Base-by-base conservation (phyloP, 1,140 invertebrate species). In the Drosophila ambigua region DNA sequence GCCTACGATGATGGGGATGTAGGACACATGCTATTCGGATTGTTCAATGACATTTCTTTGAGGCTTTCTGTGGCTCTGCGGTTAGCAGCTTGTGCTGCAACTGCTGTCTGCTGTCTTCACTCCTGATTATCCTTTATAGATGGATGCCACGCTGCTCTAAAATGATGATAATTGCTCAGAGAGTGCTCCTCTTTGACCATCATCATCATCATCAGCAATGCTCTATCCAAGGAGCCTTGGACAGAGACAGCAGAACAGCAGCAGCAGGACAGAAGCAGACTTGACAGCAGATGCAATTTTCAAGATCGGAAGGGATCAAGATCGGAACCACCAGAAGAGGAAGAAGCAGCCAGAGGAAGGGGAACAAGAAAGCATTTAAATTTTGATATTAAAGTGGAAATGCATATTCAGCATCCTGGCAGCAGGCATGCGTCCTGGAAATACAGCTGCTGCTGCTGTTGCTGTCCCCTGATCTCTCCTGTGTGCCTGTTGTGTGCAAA, bases 351-450 rank as follows among this genome's bases (percentile, higher is more conserved):
- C 15, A 60, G 41, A 43, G 51, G 35, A 58, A 43, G 57, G 43
- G 52, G 20, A 52, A 45, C 46, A 41, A 54, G 53, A 81, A 87
- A 80, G 73, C 85, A 90, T 89, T 89, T 88, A 85, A 89, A 89
- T 84, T 89, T 84, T 84, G 68, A 89, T 89, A 89, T 89, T 89
- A 89, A 89, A 89, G 73, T 89, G 80, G 85, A 89, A 89, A 89
- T 89, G 84, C 84, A 89, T 89, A 89, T 89, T 90, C 85, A 89
- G 84, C 84, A 89, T 89, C 84, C 84, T 89, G 83, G 84, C 83
- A 85, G 84, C 79, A 89, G 77, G 80, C 80, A 74, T 53, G 79
- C 72, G 83, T 88, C 79, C 60, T 74, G 67, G 58, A 88, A 80
- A 90, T 84, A 90, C 84, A 89, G 87, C 84, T 89, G 84, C 83